A percentile compares a stretch with the other conserved stretches of the same genome.
phyloP scores from a whole-genome alignment of 2,113 vertebrate genomes.

The Chamaea fasciata region DNA sequence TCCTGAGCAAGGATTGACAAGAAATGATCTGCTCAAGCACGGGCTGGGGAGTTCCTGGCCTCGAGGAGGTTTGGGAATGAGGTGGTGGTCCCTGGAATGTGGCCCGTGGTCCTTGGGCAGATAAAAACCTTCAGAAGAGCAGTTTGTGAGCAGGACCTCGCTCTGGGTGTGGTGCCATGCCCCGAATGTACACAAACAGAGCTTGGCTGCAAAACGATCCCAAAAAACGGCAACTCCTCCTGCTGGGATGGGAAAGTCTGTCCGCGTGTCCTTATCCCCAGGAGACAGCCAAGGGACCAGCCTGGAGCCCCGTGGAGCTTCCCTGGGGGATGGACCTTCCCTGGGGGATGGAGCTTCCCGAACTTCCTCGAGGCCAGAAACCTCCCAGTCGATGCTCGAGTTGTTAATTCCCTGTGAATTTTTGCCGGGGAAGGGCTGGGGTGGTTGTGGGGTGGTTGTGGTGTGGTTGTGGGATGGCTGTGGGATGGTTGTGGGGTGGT shows the following conservation, averaged over 20 bases:
- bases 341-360: not conserved
- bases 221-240: not conserved
- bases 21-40: not conserved
- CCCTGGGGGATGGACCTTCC: not conserved
- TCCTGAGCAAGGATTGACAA: rapidly evolving
- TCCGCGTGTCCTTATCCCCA: not conserved
- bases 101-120: not conserved
- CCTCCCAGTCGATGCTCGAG: rapidly evolving
- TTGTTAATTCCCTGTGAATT: not conserved
- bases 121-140: not conserved
- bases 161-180: not conserved
- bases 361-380: not conserved
- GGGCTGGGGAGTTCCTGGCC: not conserved
- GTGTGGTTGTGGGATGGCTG: too few species aligned
- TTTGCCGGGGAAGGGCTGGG: not conserved
- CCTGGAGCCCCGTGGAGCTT: not conserved
- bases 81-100: not conserved
- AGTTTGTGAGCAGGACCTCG: not conserved
- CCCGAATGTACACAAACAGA: rapidly evolving
- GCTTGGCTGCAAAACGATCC: not conserved
- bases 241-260: not conserved
- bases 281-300: not conserved
- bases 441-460: too few species aligned
- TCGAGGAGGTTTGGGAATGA: not conserved
- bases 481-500: too few species aligned